phyloP scores from a whole-genome alignment of 2,888 invertebrate genomes.

The Drosophila multiciliata region DNA sequence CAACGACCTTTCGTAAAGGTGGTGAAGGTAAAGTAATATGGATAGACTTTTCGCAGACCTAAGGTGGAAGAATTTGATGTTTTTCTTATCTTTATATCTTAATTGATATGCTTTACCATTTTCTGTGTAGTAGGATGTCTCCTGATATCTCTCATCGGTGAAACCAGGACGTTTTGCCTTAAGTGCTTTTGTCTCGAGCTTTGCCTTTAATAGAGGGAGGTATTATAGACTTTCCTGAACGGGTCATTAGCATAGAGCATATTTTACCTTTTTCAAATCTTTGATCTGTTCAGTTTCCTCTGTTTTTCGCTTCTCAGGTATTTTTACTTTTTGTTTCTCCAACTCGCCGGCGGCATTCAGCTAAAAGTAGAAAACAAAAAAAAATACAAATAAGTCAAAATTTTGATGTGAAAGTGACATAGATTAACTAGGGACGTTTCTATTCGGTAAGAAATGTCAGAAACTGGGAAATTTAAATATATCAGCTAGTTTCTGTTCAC shows the following conservation, averaged over 20 bases:
- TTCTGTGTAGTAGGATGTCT: constrained; percentile 97
- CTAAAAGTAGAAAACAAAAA: constrained; percentile 77
- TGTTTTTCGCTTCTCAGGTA: constrained; percentile 92
- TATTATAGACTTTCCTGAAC: background rate
- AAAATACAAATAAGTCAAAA: constrained; percentile 19
- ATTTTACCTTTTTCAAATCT: constrained; percentile 92
- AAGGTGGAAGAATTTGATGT: background rate
- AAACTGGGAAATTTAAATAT: background rate
- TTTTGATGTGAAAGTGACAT: background rate
- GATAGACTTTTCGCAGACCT: constrained; percentile 97
- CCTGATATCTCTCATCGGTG: constrained; percentile 96
- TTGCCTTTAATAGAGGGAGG: constrained; percentile 86
- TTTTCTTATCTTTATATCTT: background rate
- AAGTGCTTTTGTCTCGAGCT: constrained; percentile 95
- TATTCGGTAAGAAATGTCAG: background rate
- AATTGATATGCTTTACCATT: constrained; percentile 89
- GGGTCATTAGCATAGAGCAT: no score
- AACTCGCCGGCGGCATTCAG: constrained; percentile 86
- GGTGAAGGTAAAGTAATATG: constrained; percentile 98
- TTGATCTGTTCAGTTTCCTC: constrained; percentile 93
- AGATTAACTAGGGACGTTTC: background rate
- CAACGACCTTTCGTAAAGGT: constrained; percentile 98
- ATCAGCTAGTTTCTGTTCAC: background rate
- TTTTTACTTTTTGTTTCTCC: constrained; percentile 88
- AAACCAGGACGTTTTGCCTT: constrained; percentile 96